phyloP scores from a whole-genome alignment of 2,113 vertebrate species.

The Mohoua ochrocephala region DNA sequence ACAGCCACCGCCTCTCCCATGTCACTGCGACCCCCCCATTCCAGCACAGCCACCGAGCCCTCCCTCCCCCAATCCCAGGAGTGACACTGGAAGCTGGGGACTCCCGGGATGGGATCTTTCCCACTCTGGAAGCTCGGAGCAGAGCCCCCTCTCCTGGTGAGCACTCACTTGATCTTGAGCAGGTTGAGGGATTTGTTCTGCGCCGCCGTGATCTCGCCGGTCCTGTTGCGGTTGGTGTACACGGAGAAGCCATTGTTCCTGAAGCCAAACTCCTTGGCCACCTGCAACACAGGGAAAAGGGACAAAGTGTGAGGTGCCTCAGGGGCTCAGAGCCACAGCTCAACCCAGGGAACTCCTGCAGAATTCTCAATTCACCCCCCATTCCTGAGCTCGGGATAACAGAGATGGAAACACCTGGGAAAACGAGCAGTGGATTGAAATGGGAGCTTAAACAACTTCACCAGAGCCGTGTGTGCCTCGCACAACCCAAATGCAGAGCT shows the following conservation, averaged over 20 bases:
- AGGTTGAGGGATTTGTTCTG: constrained; percentile 90
- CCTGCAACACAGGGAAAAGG: constrained; percentile 68
- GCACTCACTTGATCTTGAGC: constrained; percentile 94
- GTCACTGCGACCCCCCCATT: no score
- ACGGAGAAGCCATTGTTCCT: constrained; percentile 92
- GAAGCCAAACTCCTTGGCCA: constrained; percentile 96
- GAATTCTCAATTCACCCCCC: background rate
- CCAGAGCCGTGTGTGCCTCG: background rate
- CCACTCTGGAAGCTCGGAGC: background rate
- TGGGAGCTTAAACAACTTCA: background rate
- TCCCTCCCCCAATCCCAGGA: background rate
- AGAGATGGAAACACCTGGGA: background rate
- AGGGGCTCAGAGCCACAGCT: background rate
- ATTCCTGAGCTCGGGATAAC: background rate
- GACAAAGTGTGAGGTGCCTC: background rate
- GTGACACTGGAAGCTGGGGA: background rate
- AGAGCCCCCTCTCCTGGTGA: background rate
- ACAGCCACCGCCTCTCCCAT: accelerated
- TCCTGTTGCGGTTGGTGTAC: constrained; percentile 94
- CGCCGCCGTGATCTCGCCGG: constrained; percentile 85
- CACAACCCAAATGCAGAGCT: background rate
- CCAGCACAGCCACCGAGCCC: background rate
- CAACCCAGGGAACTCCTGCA: background rate
- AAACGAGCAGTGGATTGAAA: background rate
- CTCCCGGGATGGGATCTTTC: background rate